Evolutionary conservation across 35 echinoderm and acorn worm genomes (phyloP), one percentile per base, ranked within the genome.

Genomic region (Amphiura filiformis): DNA sequence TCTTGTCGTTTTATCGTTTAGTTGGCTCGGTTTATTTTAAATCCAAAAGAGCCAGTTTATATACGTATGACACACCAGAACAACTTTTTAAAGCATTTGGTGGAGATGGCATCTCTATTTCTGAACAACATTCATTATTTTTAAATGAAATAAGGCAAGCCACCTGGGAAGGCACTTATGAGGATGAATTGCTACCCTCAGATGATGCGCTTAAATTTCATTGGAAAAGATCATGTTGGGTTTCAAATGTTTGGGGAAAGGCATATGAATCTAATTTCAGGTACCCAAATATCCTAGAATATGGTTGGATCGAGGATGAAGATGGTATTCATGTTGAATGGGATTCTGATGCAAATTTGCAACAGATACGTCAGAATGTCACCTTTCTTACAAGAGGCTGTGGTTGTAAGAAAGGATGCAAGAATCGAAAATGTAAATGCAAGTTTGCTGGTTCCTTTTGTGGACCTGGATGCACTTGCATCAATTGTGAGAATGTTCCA

Each of bases 141-240:
- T 39, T 91, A 9, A 32, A 85, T 32, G 35, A 84, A 33, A 82
- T 91, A 0, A 39, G 89, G 7, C 78, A 80, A 56, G 89, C 89
- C 35, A 84, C 65, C 18, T 80, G 82, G 81, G 82, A 84, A 49
- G 89, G 82, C 0, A 39, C 65, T 9, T 84, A 84, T 39, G 82
- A 91, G 79, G 89, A 91, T 91, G 82, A 82, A 77, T 33, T 91
- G 36, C 52, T 91, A 78, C 89, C 81, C 32, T 91, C 89, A 52
- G 1, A 70, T 78, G 26, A 30, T 52, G 89, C 82, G 47, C 36
- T 85, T 5, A 44, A 13, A 44, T 85, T 47, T 28, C 89, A 85
- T 22, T 85, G 89, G 89, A 20, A 77, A 2, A 83, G 82, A 42
- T 35, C 81, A 31, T 79, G 82, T 35, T 91, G 89, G 89, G 82